Evolutionary conservation across 2,797 vertebrate species (phyloP), one percentile per base, ranked within the genome.

Genomic region (Myiotriccus ornatus): DNA sequence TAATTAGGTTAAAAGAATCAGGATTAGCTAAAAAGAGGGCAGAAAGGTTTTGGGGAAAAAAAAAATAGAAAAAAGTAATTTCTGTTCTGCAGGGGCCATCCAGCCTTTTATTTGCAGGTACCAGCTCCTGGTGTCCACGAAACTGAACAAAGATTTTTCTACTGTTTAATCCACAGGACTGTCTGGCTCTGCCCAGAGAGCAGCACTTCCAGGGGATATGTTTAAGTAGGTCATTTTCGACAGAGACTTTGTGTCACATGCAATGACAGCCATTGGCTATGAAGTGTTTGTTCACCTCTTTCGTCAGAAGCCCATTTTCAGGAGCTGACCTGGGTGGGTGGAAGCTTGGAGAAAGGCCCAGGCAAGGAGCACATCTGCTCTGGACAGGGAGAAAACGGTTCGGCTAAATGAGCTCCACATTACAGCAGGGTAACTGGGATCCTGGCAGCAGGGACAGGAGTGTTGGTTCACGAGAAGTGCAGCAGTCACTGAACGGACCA

Each of bases 121-220:
- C 12, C 73, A 78, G 53, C 15, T 85, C 60, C 52, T 15, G 35
- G 39, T 4, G 10, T 10, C 23, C 13, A 39, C 3, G 9, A 59
- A 67, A 49, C 4, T 9, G n/a, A 53, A 77, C 44, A 35, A 49
- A 74, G 56, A 43, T 6, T 22, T 22, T 80, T 50, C 6, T 16
- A 0, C 30, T 20, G 19, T 67, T 56, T 25, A 21, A 70, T 39
- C 12, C 55, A 28, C 49, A 30, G 47, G 50, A 62, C 55, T 28
- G n/a, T 2, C 14, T 12, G 64, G 56, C 74, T 91, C 35, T 56
- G 35, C 75, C 62, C 76, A 57, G 56, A 2, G 68, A 80, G 64
- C 6, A 46, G 68, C 20, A 5, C n/a, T 62, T 65, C 37, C 47
- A 43, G 35, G 47, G 21, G 13, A 7, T 4, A 30, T 0, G 0